Evolutionary conservation across 2,797 vertebrate genomes (phyloP), one percentile per base, ranked within the genome.

Genomic region (Acanthurus tractus): DNA sequence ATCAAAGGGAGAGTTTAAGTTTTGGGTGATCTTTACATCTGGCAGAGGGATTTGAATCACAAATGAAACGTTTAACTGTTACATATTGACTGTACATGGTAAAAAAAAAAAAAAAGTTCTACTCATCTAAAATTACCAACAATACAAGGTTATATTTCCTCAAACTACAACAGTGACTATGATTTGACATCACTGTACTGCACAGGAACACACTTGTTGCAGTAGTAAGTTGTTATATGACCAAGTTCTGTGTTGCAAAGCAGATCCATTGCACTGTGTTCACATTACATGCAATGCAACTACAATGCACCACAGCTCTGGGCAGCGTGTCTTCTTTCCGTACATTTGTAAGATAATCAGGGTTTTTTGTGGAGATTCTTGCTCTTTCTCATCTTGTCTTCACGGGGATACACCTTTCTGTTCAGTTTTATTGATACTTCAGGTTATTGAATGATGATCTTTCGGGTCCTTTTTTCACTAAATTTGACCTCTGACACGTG

Each of bases 231-330:
- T 71, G 84, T 53, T 59, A 46, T 48, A 7, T 25, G 77, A 90
- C 78, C 89, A 61, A 89, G 93, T 87, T 96, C 95, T 87, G 91
- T 95, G 94, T 92, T 96, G 95, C 96, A 96, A 64, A 94, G 96
- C 94, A 94, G 95, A 90, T 90, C 93, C 96, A 96, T 96, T 96
- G 96, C 96, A 96, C 92, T 94, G 88, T 52, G 92, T 88, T 5
- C 40, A 29, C 20, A 7, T 5, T 5, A 97, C 95, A 93, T 97
- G 96, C 97, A 98, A 98, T 98, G 97, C 97, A 98, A 97, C 97
- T 97, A 98, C 98, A 99, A 97, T 98, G 97, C 97, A 97, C 97
- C 89, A 88, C 96, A 85, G 97, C 94, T 81, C 95, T 92, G 91
- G 69, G 66, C 68, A 74, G 52, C 22, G 1, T 14, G 6, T 25